Base-by-base conservation (phyloP, 2,888 invertebrate species). In the Thecocarcelia acutangulata region DNA sequence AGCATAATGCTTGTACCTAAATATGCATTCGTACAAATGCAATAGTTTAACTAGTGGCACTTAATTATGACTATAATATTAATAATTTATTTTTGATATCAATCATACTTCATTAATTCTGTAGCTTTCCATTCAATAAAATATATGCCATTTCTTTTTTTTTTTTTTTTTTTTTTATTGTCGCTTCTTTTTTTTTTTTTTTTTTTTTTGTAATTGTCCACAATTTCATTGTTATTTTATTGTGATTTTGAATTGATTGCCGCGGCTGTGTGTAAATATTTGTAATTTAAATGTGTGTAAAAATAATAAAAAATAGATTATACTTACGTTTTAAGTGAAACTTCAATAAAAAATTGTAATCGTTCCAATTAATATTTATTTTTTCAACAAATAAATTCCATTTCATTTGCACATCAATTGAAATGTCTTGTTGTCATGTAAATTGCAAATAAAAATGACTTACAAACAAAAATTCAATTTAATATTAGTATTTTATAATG, bases 321-420 rank as follows among this genome's bases (percentile, higher is more conserved):
- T 48, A 11, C 66, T 33, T 33, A 33, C 33, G 72, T 76, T 76
- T 73, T 52, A 77, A 81, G 81, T 63, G 76, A 81, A 81, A 81
- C 56, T 77, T 68, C 48, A 46, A 61, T 70, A 24, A 13, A 21
- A 74, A 74, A 50, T 77, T 76, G 56, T 68, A 77, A 63, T 56
- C 21, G 44, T 81, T 81, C 61, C 72, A 81, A 59, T 28, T 12
- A n/a, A 42, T n/a, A n/a, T 37, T 28, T 56, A 15, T 58, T 21
- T 42, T 58, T 52, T 66, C 40, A 50, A 15, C 24, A 59, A 50
- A 33, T 17, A n/a, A 64, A 68, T 11, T 68, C 9, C 42, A 68
- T 50, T 59, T 50, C n/a, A 50, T 44, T 54, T 37, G 64, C 56
- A 24, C 28, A 58, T 54, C 68, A 66, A 66, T 40, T 66, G 33